Base-by-base conservation (phyloP, 2,888 invertebrate species). In the Toxonevra muliebris region DNA sequence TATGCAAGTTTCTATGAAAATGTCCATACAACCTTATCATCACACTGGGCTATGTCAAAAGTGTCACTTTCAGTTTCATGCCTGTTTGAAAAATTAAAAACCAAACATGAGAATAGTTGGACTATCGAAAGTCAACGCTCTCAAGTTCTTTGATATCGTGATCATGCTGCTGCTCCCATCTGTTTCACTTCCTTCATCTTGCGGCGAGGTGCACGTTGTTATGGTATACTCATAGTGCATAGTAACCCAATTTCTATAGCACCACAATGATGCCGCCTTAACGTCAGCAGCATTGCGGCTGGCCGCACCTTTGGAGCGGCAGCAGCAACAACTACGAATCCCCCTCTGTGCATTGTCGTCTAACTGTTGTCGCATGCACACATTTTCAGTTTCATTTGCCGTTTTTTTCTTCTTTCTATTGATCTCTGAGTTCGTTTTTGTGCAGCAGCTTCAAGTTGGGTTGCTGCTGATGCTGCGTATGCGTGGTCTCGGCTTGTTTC, bases 401-500 rank as follows among this genome's bases (percentile, higher is more conserved):
- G 48, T 48, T 48, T 15, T 48, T 48, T 48, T 10, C 10, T 13
- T 48, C 11, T 48, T 48, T 8, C 48, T 12, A 12, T 15, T 42
- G 59, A 58, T 13, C 43, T 2, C 48, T 11, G 60, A 50, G 61
- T 19, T 50, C 19, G 61, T 53, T 50, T 40, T 50, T 45, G 59
- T 48, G 48, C 15, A 12, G 48, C 52, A 11, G 43, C 52, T 19
- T 10, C 45, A 48, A 42, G 41, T 15, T 10, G 55, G 17, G 48
- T 10, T 54, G 54, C 45, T 17, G n/a, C 54, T 45, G 10, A 55
- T 20, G 48, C 43, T 59, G 65, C 69, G 55, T 69, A 71, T 72
- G 70, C 71, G 73, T 73, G 68, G 69, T 69, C 59, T 69, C 20
- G 48, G 42, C 57, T 42, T 30, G 52, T 30, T 55, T 59, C 19